phyloP scores from a whole-genome alignment of 2,113 vertebrate species.

The Pachypanchax playfairii region DNA sequence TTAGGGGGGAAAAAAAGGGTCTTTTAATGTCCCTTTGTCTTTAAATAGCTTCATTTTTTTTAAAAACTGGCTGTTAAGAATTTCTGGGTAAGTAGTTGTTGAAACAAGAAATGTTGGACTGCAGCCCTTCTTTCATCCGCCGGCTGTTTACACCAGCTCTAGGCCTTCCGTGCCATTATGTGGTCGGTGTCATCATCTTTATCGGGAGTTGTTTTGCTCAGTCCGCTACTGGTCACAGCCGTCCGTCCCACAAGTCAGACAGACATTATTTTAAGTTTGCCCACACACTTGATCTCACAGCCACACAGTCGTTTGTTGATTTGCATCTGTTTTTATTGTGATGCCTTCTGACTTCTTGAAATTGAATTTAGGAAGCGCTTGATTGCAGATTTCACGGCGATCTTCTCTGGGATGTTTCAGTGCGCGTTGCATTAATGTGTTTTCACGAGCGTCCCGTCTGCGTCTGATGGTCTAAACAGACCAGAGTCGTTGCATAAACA shows the following conservation, averaged over 20 bases:
- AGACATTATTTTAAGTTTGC: slow-evolving; percentile 48
- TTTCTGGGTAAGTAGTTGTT: background rate
- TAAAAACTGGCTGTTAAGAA: slow-evolving; percentile 12
- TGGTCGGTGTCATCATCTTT: slow-evolving; percentile 53
- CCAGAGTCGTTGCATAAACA: slow-evolving; percentile 89
- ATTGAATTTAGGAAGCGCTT: background rate
- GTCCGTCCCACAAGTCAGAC: slow-evolving; percentile 43
- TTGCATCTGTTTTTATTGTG: slow-evolving; percentile 11
- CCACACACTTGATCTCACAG: slow-evolving; percentile 42
- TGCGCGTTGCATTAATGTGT: slow-evolving; percentile 35
- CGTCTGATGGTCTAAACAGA: slow-evolving; percentile 68
- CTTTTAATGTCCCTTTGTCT: slow-evolving; percentile 54
- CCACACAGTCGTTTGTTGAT: slow-evolving; percentile 31
- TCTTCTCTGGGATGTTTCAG: slow-evolving; percentile 6
- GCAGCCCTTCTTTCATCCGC: slow-evolving; percentile 34
- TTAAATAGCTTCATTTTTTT: slow-evolving; percentile 49
- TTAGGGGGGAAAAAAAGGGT: slow-evolving; percentile 56
- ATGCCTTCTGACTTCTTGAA: background rate
- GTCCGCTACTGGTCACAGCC: slow-evolving; percentile 53
- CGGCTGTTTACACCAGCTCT: slow-evolving; percentile 45
- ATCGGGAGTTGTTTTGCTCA: slow-evolving; percentile 47
- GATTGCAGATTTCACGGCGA: slow-evolving; percentile 3
- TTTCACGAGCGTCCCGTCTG: slow-evolving; percentile 31
- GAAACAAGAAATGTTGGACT: slow-evolving; percentile 18
- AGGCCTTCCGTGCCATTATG: slow-evolving; percentile 48